phyloP scores from a whole-genome alignment of 2,888 invertebrate species.

The Empis stercorea region DNA sequence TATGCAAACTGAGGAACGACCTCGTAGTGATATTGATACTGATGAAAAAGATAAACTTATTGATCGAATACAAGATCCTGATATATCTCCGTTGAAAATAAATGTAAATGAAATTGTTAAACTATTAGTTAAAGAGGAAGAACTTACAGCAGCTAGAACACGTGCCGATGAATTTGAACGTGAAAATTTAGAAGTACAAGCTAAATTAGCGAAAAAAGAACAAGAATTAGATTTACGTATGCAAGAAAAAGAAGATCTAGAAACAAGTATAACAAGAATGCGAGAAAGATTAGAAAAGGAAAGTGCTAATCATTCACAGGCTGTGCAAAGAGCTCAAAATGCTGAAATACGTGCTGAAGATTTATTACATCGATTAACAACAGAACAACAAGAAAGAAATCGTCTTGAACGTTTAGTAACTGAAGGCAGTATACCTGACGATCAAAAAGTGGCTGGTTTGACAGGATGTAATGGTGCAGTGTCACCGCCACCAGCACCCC shows the following conservation, averaged over 20 bases:
- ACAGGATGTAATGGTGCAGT: conserved; percentile 41
- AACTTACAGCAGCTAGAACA: conserved; percentile 70
- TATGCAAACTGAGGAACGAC: conserved; percentile 54
- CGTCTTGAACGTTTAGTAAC: conserved; percentile 76
- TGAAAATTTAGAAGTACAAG: conserved; percentile 77
- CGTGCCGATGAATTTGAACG: conserved; percentile 80
- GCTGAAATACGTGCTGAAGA: conserved; percentile 45
- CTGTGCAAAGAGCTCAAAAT: conserved; percentile 55
- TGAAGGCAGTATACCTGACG: conserved; percentile 86
- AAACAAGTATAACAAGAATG: conserved; percentile 64
- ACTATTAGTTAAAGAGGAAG: conserved; percentile 84
- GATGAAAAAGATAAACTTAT: conserved; percentile 19
- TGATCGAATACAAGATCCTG: conserved; percentile 53
- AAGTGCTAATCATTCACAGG: conserved; percentile 75
- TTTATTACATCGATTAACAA: conserved; percentile 52
- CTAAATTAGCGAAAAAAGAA: conserved; percentile 80
- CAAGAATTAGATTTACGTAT: conserved; percentile 79
- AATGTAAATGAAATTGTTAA: conserved; percentile 86
- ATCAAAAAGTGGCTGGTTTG: conserved; percentile 62
- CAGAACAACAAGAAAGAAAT: conserved; percentile 66
- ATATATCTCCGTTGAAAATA: conserved; percentile 72
- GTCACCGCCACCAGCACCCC: conserved; percentile 39
- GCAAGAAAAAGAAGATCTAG: conserved; percentile 87
- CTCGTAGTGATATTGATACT: conserved; percentile 31
- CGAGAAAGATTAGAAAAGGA: conserved; percentile 84